Evolutionary conservation across 2,797 vertebrate species (phyloP).

Genomic region (Gymnoscopelus microlampas): DNA sequence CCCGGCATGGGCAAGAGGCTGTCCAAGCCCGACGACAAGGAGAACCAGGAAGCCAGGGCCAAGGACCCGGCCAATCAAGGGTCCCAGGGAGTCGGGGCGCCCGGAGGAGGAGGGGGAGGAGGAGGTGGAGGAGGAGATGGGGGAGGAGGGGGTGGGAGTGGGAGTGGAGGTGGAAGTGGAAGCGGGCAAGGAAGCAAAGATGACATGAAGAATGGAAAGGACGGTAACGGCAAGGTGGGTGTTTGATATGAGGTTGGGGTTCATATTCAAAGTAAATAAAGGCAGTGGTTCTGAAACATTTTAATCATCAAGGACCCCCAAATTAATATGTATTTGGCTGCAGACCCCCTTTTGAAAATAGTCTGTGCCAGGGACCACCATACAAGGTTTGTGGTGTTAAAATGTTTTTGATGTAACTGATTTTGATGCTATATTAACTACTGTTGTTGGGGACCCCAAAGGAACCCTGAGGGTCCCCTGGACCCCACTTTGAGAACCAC

Average conservation of each 20-base stretch:
- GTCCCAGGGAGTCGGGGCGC: conserved; percentile 73
- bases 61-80: conserved; percentile 85
- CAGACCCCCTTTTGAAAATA: background rate
- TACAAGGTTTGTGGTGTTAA: no score
- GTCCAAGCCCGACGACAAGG: conserved; percentile 92
- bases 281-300: no score
- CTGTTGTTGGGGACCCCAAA: background rate
- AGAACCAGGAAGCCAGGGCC: conserved; percentile 88
- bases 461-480: background rate
- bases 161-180: conserved; percentile 78
- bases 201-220: conserved; percentile 92
- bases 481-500: no score
- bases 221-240: conserved; percentile 87
- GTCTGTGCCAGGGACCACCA: no score
- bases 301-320: no score
- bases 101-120: conserved; percentile 77
- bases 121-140: conserved; percentile 82
- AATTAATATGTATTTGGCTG: background rate
- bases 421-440: background rate
- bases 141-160: conserved; percentile 67
- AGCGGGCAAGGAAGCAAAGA: conserved; percentile 89
- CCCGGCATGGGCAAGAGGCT: conserved; percentile 90
- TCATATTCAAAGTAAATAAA: no score
- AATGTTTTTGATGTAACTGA: no score
- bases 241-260: background rate